Evolutionary conservation across 2,797 vertebrate genomes (phyloP), one percentile per base, ranked within the genome.

Genomic region (Harpagifer antarcticus): DNA sequence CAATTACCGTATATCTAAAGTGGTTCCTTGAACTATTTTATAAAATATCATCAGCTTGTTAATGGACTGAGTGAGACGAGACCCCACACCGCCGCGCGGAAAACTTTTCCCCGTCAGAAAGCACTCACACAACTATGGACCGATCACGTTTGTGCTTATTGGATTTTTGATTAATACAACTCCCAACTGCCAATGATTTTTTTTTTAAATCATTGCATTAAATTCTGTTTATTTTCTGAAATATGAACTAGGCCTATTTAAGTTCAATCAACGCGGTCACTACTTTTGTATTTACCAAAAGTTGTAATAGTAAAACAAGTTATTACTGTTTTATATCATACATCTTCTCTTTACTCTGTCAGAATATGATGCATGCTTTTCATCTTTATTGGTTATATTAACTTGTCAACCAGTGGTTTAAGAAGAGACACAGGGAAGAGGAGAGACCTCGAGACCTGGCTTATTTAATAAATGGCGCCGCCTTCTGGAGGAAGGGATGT

Each of bases 391-490:
- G 58, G 16, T 45, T 19, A 5, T n/a, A 64, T 53, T 45, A 54
- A 73, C 55, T 78, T 78, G 70, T 72, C 60, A 79, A 65, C 33
- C 63, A 44, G 72, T 60, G 79, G 78, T 68, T 79, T 16, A 42
- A 9, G 57, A 13, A 54, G 27, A 33, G 64, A 59, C 44, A 82
- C 60, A 74, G 78, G 66, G 62, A 74, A 7, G 16, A 37, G 55
- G 16, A 78, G 70, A 74, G 42, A 75, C 20, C 83, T 86, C 84
- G 81, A 80, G 86, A 81, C 78, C 50, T 58, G 88, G 76, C 86
- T 92, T 88, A 43, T 82, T 89, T 83, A 88, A 86, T 87, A 92
- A 89, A 91, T 89, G 89, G 91, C 91, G 92, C 92, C 92, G 77
- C 90, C 93, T 89, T 64, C 78, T 93, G 93, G 91, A 66, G 67